Base-by-base conservation (phyloP, 2,797 vertebrate species). In the Knipowitschia caucasica region DNA sequence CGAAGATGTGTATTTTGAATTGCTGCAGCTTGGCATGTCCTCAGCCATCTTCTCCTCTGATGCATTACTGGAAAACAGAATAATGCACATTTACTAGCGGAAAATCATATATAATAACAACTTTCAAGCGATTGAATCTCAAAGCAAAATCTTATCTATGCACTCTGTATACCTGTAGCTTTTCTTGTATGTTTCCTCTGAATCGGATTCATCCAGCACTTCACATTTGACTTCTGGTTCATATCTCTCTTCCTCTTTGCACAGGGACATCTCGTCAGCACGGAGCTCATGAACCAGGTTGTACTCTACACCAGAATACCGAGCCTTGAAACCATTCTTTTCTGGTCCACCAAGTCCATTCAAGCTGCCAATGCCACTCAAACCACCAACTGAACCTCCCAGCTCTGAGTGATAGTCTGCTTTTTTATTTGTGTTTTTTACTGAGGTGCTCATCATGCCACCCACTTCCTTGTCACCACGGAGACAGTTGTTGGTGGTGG, bases 381-480 rank as follows among this genome's bases (percentile, higher is more conserved):
- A 63, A 35, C 83, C 85, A 18, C 77, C 71, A 43, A 85, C 51
- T 9, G 86, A 87, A 9, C 85, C 82, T 1, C 89, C 63, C 0
- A 84, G 83, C 51, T 99, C 96, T 0, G 92, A 91, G 44, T 94
- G 93, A 82, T 94, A 94, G 88, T 98, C 97, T 27, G 84, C 92
- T 84, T 98, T 98, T 84, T 98, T 98, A 80, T 99, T 99, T 30
- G 93, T 99, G 87, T 99, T 98, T 89, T 99, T 99, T 63, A 99
- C 87, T 56, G 95, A 94, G 0, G 93, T 89, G 35, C 94, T 82
- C 71, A 95, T 92, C 75, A 96, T 89, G 31, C 95, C 80, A 0
- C 91, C 90, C 69, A 95, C 81, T 80, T 95, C 95, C 78, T 98
- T 99, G 73, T 98, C 96, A 9, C 91, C 92, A 20, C 94, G 92